Base-by-base conservation (phyloP, 2,888 invertebrate genomes). In the Cenopis cana region DNA sequence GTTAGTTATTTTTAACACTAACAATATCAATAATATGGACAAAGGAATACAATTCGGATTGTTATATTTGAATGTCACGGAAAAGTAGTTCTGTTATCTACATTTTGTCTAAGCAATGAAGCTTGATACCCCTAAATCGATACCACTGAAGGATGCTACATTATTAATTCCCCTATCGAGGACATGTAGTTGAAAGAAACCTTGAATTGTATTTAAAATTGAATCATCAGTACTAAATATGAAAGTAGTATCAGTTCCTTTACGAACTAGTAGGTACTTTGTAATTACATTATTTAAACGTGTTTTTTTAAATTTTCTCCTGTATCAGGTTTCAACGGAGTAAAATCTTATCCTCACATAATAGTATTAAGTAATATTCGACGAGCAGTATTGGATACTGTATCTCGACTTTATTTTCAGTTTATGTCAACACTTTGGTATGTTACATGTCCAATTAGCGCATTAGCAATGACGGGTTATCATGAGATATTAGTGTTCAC, bases 381-480 rank as follows among this genome's bases (percentile, higher is more conserved):
- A 64, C 5, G 5, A 5, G 29, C 5, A 29, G 29, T 29, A 29
- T 5, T n/a, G n/a, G 29, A 33, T 5, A 54, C 54, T 33, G 10
- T 2, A 29, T 61, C n/a, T 50, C 20, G 10, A 14, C 20, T 14
- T 20, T 9, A 20, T 52, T 64, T 52, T 17, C 41, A 38, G 20
- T 36, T 29, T 38, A 64, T 29, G 20, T 38, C 12, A n/a, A 36
- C 67, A 67, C 20, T 59, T 59, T 20, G 20, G 17, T 55, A 60
- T 55, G 36, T 56, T 61, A 61, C 46, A 24, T n/a, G 61, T 57
- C 60, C 72, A 74, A 74, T 74, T 74, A 72, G 61, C 74, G 50
- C 38, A 67, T 67, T 62, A 52, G 38, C 59, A 56, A 59, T 73
- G 68, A 71, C 60, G 36, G 29, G 57, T 69, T 64, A 54, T 60